Evolutionary conservation across 2,888 invertebrate species (phyloP).

Genomic region (Micoletzkya japonica): DNA sequence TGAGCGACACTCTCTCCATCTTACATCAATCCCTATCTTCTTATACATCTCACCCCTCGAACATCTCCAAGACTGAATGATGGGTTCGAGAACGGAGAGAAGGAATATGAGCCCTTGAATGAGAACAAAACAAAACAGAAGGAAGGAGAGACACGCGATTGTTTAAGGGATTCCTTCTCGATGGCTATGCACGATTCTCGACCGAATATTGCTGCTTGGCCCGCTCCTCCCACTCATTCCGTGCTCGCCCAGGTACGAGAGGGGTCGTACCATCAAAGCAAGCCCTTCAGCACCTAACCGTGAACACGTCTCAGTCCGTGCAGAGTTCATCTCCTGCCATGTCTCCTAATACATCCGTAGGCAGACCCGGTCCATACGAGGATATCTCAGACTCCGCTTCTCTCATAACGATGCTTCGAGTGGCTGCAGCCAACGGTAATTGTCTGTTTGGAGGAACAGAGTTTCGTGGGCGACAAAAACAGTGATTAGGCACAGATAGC

Average conservation of each 20-base stretch:
- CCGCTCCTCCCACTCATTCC: constrained; percentile 51
- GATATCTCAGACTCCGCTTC: constrained; percentile 19
- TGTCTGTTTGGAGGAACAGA: too few relatives aligned
- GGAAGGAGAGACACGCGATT: too few relatives aligned
- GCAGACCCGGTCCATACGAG: constrained; percentile 26
- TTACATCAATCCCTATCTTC: too few relatives aligned
- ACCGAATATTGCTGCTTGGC: constrained; percentile 61
- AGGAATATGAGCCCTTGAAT: too few relatives aligned
- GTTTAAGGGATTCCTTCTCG: neutral
- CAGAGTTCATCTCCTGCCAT: constrained; percentile 18
- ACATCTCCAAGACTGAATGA: too few relatives aligned
- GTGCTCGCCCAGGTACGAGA: constrained; percentile 26
- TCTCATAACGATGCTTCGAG: constrained; percentile 19
- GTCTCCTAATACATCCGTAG: constrained; percentile 8
- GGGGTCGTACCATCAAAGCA: neutral
- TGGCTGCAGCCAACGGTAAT: constrained; percentile 6
- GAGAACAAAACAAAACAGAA: too few relatives aligned
- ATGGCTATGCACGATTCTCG: constrained; percentile 42
- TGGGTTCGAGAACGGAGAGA: too few relatives aligned
- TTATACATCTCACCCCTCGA: too few relatives aligned
- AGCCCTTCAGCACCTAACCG: constrained; percentile 9
- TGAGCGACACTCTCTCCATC: neutral
- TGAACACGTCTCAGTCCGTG: constrained; percentile 8
- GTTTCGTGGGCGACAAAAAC: too few relatives aligned
- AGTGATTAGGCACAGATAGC: neutral